phyloP scores from a whole-genome alignment of 1,140 invertebrate species.

The Drosophila suzukii region DNA sequence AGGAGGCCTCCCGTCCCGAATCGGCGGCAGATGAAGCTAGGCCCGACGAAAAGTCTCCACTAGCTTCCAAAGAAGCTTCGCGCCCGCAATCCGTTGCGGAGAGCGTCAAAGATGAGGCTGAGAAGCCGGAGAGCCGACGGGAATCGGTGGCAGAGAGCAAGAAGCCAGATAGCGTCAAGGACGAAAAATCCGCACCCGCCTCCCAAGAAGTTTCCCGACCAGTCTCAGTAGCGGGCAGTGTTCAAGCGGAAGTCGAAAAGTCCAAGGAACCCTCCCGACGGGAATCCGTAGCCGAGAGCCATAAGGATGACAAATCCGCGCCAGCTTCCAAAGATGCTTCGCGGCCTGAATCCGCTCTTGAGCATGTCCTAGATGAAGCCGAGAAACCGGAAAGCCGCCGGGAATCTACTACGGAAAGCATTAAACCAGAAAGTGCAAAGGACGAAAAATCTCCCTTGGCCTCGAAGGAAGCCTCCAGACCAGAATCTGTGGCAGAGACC shows the following conservation, averaged over 20 bases:
- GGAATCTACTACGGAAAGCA: slow-evolving; percentile 18
- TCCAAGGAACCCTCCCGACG: slow-evolving; percentile 36
- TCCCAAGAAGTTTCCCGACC: too few relatives aligned
- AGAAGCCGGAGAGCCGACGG: slow-evolving; percentile 5
- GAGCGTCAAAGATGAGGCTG: slow-evolving; percentile 32
- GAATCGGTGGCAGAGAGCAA: slow-evolving; percentile 22
- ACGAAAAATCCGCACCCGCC: too few relatives aligned
- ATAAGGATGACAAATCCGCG: slow-evolving; percentile 26
- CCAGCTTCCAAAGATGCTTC: slow-evolving; percentile 13
- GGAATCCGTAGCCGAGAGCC: slow-evolving; percentile 14
- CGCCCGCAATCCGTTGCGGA: slow-evolving; percentile 34
- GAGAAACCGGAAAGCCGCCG: slow-evolving; percentile 14
- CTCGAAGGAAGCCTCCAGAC: not conserved
- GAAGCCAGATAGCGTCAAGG: too few relatives aligned
- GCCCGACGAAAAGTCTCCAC: slow-evolving; percentile 22
- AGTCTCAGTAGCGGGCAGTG: not conserved
- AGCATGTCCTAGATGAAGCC: slow-evolving; percentile 1
- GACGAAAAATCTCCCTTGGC: not conserved
- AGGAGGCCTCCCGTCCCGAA: slow-evolving; percentile 9
- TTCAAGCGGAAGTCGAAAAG: not conserved
- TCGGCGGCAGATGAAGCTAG: slow-evolving; percentile 7
- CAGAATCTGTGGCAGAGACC: slow-evolving; percentile 1
- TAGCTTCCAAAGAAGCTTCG: slow-evolving; percentile 38
- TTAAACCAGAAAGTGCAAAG: slow-evolving; percentile 13
- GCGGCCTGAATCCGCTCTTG: slow-evolving; percentile 3